phyloP scores from a whole-genome alignment of 2,113 vertebrate species.

The Hippocampus barbouri region DNA sequence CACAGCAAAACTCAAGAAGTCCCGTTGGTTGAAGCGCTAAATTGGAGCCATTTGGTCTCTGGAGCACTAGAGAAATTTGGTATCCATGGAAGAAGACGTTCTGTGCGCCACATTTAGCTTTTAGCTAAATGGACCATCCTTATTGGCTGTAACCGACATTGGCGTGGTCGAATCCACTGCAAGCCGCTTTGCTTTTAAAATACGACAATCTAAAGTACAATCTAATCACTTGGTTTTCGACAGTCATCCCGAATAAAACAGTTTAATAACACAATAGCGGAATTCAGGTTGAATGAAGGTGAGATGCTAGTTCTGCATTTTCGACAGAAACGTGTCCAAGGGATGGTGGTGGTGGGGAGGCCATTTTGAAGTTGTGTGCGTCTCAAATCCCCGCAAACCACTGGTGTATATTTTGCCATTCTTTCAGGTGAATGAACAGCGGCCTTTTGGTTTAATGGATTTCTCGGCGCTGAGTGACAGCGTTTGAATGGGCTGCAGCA shows the following conservation, averaged over 20 bases:
- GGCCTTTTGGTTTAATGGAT: slow-evolving; percentile 63
- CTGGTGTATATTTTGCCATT: slow-evolving; percentile 53
- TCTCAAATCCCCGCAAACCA: slow-evolving; percentile 38
- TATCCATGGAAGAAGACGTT: neutral
- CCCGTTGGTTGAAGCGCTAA: slow-evolving; percentile 32
- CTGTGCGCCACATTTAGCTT: neutral
- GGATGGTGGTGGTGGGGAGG: neutral
- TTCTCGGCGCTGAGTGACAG: slow-evolving; percentile 67
- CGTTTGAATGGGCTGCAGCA: slow-evolving; percentile 66
- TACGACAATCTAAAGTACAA: too few species aligned
- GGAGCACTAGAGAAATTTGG: neutral
- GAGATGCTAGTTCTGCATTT: slow-evolving; percentile 21
- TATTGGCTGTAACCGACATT: too few species aligned
- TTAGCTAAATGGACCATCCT: too few species aligned
- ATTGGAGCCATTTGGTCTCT: slow-evolving; percentile 19
- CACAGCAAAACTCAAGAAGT: slow-evolving; percentile 37
- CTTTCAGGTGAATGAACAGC: slow-evolving; percentile 53
- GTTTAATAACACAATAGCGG: slow-evolving; percentile 65
- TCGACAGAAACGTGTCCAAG: neutral
- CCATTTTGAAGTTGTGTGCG: slow-evolving; percentile 31
- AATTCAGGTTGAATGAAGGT: slow-evolving; percentile 52
- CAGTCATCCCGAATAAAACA: slow-evolving; percentile 56
- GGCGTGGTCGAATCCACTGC: too few species aligned
- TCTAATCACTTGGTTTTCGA: too few species aligned
- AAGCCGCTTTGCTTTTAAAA: too few species aligned